Evolutionary conservation across 1,140 invertebrate genomes (phyloP).

Genomic region (Drosophila dunni): DNA sequence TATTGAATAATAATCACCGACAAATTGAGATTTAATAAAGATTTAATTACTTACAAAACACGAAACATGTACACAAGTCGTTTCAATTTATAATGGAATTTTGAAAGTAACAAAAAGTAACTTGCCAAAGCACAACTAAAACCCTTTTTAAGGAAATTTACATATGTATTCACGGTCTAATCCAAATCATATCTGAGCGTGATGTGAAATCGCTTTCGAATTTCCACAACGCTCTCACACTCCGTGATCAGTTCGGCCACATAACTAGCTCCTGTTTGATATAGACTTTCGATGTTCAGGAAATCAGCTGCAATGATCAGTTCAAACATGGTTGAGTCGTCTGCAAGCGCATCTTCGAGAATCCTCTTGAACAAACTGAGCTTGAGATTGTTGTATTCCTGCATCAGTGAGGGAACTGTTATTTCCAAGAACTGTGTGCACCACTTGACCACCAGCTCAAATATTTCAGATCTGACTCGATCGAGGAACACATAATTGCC

Average conservation of each 20-base stretch:
- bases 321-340: conserved; percentile 12
- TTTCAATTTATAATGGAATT: conserved; percentile 1
- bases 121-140: not conserved
- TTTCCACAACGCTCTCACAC: not conserved
- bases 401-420: not conserved
- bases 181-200: not conserved
- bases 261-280: conserved; percentile 17
- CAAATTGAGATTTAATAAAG: conserved; percentile 81
- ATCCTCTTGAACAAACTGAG: not conserved
- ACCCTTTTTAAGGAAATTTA: not conserved
- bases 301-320: conserved; percentile 50
- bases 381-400: not conserved
- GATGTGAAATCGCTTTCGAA: not conserved
- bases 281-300: conserved; percentile 33
- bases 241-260: conserved; percentile 28
- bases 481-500: conserved; percentile 27
- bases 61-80: conserved; percentile 2
- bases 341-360: not conserved
- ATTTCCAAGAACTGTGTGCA: not conserved
- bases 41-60: conserved; percentile 78
- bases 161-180: not conserved
- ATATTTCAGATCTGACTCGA: conserved; percentile 11
- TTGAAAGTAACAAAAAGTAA: not conserved
- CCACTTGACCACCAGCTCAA: conserved; percentile 44
- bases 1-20: conserved; percentile 82